Conservation (phyloP, 2,888 invertebrate genomes). For the Odontomyia ornata region DNA sequence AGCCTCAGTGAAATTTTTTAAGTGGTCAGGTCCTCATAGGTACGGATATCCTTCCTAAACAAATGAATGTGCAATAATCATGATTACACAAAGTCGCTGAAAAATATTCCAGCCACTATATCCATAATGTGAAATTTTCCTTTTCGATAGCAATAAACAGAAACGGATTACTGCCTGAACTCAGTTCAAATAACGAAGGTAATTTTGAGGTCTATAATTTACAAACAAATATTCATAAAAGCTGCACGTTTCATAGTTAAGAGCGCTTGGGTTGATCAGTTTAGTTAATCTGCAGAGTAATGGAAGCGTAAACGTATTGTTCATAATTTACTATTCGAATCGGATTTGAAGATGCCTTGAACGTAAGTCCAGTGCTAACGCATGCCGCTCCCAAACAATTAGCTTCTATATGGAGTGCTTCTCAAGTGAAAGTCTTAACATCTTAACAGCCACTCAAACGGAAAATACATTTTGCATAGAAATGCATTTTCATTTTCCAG, state of each 20-base stretch:
- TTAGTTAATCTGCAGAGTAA: constrained; percentile 19
- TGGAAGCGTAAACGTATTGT: constrained; percentile 33
- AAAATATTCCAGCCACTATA: too few species aligned
- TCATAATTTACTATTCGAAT: constrained; percentile 34
- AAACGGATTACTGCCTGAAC: too few species aligned
- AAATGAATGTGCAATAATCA: too few species aligned
- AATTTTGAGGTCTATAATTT: too few species aligned
- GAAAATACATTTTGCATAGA: constrained; percentile 7
- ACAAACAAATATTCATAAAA: neutral
- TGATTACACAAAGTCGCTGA: too few species aligned
- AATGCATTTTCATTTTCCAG: neutral
- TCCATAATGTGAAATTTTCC: too few species aligned
- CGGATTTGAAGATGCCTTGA: neutral
- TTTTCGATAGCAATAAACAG: too few species aligned
- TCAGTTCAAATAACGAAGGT: too few species aligned
- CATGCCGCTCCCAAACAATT: constrained; percentile 29
- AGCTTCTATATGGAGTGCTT: constrained; percentile 13
- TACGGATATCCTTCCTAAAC: too few species aligned
- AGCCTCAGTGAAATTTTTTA: too few species aligned
- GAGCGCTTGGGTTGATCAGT: neutral
- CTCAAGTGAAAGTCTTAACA: constrained; percentile 18
- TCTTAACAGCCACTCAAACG: neutral
- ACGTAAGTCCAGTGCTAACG: constrained; percentile 18
- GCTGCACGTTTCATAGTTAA: constrained; percentile 14
- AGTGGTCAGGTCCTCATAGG: too few species aligned